Conservation (phyloP, 2,888 invertebrate genomes). For the Rapana venosa region DNA sequence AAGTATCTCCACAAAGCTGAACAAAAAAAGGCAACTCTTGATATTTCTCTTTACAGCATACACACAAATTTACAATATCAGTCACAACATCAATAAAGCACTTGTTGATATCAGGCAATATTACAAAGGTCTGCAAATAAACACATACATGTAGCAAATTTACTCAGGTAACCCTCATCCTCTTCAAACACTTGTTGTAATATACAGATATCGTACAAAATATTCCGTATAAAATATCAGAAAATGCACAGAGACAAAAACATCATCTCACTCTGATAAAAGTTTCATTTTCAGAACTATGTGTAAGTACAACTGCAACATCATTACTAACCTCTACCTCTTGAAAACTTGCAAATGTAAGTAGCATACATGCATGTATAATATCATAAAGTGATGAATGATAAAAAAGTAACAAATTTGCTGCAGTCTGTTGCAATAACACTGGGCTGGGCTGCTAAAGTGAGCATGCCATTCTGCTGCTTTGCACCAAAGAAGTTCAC, state of each 20-base stretch:
- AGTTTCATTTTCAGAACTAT: neutral
- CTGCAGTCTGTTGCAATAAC: conserved; percentile 10
- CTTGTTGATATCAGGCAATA: conserved; percentile 15
- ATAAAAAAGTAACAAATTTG: neutral
- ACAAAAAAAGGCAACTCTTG: neutral
- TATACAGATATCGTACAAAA: too few relatives aligned
- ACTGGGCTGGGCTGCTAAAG: neutral
- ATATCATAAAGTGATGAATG: too few relatives aligned
- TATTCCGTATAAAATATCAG: too few relatives aligned
- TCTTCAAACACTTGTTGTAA: too few relatives aligned
- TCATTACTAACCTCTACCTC: too few relatives aligned
- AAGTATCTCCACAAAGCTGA: neutral
- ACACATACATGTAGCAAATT: neutral
- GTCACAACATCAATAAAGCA: conserved; percentile 3
- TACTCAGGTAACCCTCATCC: too few relatives aligned
- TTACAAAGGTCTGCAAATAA: neutral
- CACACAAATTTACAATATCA: neutral
- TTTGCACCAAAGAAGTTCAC: neutral
- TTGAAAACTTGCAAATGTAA: neutral
- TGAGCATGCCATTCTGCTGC: neutral
- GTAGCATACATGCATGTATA: neutral
- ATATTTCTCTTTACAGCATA: neutral
- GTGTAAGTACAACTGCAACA: conserved; percentile 5
- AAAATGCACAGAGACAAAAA: too few relatives aligned
- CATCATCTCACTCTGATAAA: too few relatives aligned